These are phyloP conservation scores for Phyllostomus discolor DNA, from an alignment of 2,113 vertebrate genomes.

Conservation along the genomic window DNA sequence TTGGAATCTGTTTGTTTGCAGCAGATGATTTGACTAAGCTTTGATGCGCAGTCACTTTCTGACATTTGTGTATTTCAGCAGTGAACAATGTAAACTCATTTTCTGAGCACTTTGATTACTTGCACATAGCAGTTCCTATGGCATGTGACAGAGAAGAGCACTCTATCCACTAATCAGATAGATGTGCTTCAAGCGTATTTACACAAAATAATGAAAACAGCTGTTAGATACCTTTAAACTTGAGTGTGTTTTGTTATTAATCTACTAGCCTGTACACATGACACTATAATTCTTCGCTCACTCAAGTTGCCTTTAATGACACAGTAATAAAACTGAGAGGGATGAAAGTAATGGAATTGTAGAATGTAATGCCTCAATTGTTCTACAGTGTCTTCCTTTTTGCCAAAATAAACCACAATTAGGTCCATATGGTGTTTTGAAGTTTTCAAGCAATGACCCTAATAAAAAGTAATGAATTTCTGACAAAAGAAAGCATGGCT, in stretches of 20 bases:
- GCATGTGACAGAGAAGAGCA: constrained; percentile 86
- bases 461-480: constrained; percentile 94
- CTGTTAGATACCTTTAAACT: constrained; percentile 93
- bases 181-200: constrained; percentile 88
- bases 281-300: constrained; percentile 88
- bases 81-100: constrained; percentile 87
- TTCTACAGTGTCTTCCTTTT: constrained; percentile 87
- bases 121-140: constrained; percentile 82
- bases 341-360: constrained; percentile 91
- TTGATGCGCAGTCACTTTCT: constrained; percentile 86
- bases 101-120: constrained; percentile 85
- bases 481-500: constrained; percentile 85
- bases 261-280: constrained; percentile 86
- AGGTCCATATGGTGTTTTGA: constrained; percentile 92
- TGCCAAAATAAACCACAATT: constrained; percentile 92
- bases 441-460: constrained; percentile 89
- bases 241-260: constrained; percentile 88
- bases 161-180: constrained; percentile 90
- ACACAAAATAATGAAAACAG: constrained; percentile 91
- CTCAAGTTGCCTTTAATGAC: constrained; percentile 90
- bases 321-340: constrained; percentile 87
- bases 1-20: constrained; percentile 83
- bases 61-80: constrained; percentile 87
- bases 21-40: constrained; percentile 84
- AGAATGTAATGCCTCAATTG: constrained; percentile 89